Percentiles rank a stretch among this genome's conserved stretches.
phyloP scores from a whole-genome alignment of 2,797 vertebrate genomes.

The Spizella passerina region DNA sequence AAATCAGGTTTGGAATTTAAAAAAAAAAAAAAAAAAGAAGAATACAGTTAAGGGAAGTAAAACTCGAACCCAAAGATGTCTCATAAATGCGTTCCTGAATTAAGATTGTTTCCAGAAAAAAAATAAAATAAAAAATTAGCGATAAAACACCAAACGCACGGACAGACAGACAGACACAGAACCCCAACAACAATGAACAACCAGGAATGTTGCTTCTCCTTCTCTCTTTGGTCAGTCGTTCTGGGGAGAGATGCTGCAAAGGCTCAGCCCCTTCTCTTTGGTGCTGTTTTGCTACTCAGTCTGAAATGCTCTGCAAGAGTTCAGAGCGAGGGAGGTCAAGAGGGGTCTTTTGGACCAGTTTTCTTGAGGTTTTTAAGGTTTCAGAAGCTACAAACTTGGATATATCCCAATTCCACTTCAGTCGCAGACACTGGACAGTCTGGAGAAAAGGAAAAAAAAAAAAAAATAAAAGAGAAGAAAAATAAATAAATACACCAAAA shows the following conservation, averaged over 20 bases:
- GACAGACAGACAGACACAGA: background rate
- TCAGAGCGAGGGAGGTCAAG: constrained; percentile 34
- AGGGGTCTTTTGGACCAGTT: constrained; percentile 66
- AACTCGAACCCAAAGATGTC: constrained; percentile 29
- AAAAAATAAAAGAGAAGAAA: background rate
- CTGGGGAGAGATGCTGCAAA: background rate
- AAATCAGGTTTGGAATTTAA: constrained; percentile 29
- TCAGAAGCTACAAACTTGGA: constrained; percentile 54
- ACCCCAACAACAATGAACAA: background rate
- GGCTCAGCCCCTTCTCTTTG: background rate
- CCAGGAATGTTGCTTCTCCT: constrained; percentile 15
- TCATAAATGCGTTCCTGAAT: constrained; percentile 61
- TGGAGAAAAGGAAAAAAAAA: constrained; percentile 13
- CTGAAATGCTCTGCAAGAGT: constrained; percentile 2
- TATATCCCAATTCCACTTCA: constrained; percentile 23
- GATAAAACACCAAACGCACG: background rate
- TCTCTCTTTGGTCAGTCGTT: background rate
- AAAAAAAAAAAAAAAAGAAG: background rate
- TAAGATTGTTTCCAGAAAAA: background rate
- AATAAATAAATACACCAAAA: background rate
- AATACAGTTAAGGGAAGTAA: constrained; percentile 32
- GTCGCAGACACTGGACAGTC: constrained; percentile 43
- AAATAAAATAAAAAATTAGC: background rate
- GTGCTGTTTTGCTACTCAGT: background rate
- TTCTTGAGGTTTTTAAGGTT: constrained; percentile 70